Evolutionary conservation across 2,888 invertebrate species (phyloP).

Genomic region (Rhogogaster chlorosoma): DNA sequence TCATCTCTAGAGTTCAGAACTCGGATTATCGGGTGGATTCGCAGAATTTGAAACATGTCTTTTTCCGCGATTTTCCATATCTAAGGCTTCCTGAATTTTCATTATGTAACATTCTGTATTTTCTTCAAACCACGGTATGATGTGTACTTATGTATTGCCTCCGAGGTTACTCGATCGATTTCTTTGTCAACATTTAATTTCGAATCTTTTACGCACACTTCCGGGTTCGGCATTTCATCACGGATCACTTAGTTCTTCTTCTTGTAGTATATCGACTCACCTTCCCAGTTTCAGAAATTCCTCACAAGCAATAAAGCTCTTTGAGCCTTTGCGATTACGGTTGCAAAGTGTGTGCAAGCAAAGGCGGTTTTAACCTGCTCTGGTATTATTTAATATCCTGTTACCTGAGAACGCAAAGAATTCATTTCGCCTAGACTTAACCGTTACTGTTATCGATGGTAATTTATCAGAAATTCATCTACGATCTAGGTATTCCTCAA

Average conservation of each 20-base stretch:
- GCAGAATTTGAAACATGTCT: background rate
- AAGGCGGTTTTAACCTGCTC: constrained; percentile 15
- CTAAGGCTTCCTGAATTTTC: background rate
- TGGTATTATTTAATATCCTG: constrained; percentile 31
- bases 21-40: background rate
- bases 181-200: background rate
- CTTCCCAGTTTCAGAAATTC: constrained; percentile 17
- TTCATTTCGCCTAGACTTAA: background rate
- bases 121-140: background rate
- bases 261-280: background rate
- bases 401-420: constrained; percentile 24
- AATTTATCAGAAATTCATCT: background rate
- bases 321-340: background rate
- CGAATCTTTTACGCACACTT: background rate
- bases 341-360: constrained; percentile 1
- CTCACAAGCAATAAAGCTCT: constrained; percentile 11
- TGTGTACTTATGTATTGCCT: background rate
- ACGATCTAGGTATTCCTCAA: background rate
- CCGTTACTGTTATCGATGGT: background rate
- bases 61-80: background rate
- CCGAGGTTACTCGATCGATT: background rate
- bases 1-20: background rate
- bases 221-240: background rate
- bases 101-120: background rate
- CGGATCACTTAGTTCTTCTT: constrained; percentile 1